Base-by-base conservation (phyloP, 2,113 vertebrate species). In the Indicator indicator region DNA sequence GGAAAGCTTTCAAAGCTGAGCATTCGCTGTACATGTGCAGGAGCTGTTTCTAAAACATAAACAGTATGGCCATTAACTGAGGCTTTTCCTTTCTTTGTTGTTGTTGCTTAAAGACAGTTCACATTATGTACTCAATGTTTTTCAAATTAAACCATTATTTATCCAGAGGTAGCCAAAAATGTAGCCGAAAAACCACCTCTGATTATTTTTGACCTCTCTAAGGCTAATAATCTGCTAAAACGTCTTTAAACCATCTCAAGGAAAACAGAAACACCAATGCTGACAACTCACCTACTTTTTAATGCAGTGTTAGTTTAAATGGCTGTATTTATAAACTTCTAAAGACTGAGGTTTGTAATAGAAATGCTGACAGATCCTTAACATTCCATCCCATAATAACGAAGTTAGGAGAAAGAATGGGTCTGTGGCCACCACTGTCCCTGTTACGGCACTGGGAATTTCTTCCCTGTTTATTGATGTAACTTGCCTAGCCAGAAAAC, bases 351-450 rank as follows among this genome's bases (percentile, higher is more conserved):
- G 93, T 96, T 97, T 94, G 91, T 92, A 95, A 94, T 78, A 96
- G 94, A 95, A 97, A 96, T 96, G 97, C 96, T 97, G 96, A 96
- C 96, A 97, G 96, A 96, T 97, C 93, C 90, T 96, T 97, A 95
- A 92, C 87, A 88, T 95, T 95, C 95, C 93, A 95, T 96, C 95
- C 95, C 96, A 96, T 97, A 97, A 96, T 96, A 96, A 93, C 86
- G 95, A 78, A 72, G 67, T 90, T 90, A 78, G 1, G 18, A 94
- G 90, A 84, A 70, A 94, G 86, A 90, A 89, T 72, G 84, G 79
- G 64, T 23, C 55, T 88, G 87, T 77, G 92, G 90, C 94, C 85
- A 69, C 79, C 84, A 83, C 79, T 93, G 83, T 92, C 94, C 90
- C 72, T 6, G 2, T 86, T 95, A 70, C 1, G 1, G 60, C 3